Percentiles rank a stretch among this genome's conserved stretches.
These are phyloP conservation scores for Laothoe populi DNA, from an alignment of 2,888 invertebrate genomes.

Conservation along the genomic window DNA sequence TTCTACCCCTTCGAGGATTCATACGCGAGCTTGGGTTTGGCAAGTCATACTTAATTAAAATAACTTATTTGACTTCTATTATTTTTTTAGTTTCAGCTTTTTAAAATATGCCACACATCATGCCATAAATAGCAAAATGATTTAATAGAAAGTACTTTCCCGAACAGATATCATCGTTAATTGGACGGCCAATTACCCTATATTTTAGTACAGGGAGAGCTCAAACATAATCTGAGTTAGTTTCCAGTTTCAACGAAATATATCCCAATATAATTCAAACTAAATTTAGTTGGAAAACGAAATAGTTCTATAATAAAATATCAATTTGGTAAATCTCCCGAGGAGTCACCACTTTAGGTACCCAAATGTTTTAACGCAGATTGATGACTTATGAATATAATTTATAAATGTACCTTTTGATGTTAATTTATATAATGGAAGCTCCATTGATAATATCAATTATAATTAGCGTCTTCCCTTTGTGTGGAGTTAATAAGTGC, in stretches of 20 bases:
- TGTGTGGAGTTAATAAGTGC: background rate
- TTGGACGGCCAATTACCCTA: constrained; percentile 8
- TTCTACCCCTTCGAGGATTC: no score
- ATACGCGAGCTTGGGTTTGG: no score
- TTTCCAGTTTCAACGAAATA: constrained; percentile 7
- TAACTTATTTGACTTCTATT: no score
- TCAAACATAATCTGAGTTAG: constrained; percentile 4
- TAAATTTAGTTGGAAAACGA: background rate
- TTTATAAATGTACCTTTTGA: constrained; percentile 8
- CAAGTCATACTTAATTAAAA: no score
- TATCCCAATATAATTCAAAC: constrained; percentile 1
- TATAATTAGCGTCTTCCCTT: background rate
- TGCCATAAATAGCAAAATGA: background rate
- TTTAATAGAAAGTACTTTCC: background rate
- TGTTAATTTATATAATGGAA: background rate
- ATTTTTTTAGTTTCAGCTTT: no score
- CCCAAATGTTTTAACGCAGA: constrained; percentile 9
- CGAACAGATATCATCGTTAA: background rate
- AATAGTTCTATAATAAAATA: constrained; percentile 6
- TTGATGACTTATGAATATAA: constrained; percentile 5
- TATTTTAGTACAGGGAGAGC: constrained; percentile 1
- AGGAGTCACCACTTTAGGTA: background rate
- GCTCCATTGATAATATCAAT: background rate
- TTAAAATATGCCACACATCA: no score
- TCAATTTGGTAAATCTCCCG: background rate